Conservation (phyloP, 2,113 vertebrate genomes). For the Brachypodius melanocephalos region DNA sequence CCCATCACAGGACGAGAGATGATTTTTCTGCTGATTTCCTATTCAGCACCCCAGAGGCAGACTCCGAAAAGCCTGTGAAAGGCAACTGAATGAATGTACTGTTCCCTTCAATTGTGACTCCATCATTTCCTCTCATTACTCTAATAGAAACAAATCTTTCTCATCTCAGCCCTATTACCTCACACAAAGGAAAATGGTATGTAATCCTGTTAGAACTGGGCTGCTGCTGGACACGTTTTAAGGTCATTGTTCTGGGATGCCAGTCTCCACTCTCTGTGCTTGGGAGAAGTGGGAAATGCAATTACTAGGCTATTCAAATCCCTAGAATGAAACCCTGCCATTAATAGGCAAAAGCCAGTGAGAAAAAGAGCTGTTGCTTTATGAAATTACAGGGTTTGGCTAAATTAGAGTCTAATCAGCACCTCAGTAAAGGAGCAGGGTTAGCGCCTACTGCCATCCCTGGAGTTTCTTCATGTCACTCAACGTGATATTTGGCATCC, state of each 20-base stretch:
- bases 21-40: conserved; percentile 30
- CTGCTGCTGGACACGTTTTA: conserved; percentile 62
- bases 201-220: conserved; percentile 36
- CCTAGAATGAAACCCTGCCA: conserved; percentile 55
- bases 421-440: not conserved
- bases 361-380: conserved; percentile 17
- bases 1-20: not conserved
- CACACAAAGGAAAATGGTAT: conserved; percentile 63
- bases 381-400: conserved; percentile 47
- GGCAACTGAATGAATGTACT: conserved; percentile 28
- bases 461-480: not conserved
- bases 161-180: conserved; percentile 51
- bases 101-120: conserved; percentile 43
- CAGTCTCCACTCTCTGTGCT: conserved; percentile 43
- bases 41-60: conserved; percentile 1
- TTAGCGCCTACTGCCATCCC: not conserved
- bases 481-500: not conserved
- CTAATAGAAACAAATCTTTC: conserved; percentile 62
- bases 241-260: conserved; percentile 69
- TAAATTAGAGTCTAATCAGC: conserved; percentile 34
- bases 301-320: conserved; percentile 67
- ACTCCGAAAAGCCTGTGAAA: not conserved
- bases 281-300: conserved; percentile 60
- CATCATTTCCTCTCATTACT: conserved; percentile 50
- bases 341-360: conserved; percentile 43